Evolutionary conservation across 30 jellyfish, hydroid and myxozoan genomes (phyloP).

Genomic region (Cassiopea xamachana): DNA sequence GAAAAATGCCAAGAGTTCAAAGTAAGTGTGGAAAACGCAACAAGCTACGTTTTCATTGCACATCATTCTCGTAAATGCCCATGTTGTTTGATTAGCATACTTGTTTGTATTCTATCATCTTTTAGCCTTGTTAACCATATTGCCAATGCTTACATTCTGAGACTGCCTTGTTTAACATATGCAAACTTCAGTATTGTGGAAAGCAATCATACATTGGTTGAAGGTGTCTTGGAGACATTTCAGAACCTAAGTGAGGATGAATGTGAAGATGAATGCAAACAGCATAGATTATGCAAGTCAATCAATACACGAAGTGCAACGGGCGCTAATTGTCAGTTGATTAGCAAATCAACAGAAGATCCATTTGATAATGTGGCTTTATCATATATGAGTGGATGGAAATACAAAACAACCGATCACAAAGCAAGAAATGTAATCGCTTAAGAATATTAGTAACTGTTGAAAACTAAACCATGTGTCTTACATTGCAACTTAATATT

Average conservation of each 20-base stretch:
- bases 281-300: conserved; percentile 17
- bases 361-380: conserved; percentile 1
- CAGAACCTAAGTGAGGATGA: not conserved
- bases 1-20: too few relatives aligned
- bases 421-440: conserved; percentile 14
- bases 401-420: conserved; percentile 18
- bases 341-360: conserved; percentile 10
- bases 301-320: not conserved
- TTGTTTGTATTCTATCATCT: too few relatives aligned
- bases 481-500: not conserved
- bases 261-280: conserved; percentile 28
- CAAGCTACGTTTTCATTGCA: too few relatives aligned
- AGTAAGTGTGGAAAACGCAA: too few relatives aligned
- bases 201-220: not conserved
- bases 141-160: not conserved
- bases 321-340: conserved; percentile 16
- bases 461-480: not conserved
- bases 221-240: not conserved
- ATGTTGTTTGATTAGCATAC: too few relatives aligned
- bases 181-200: conserved; percentile 32
- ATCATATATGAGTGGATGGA: conserved; percentile 16
- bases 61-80: too few relatives aligned
- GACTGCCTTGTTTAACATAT: conserved; percentile 26
- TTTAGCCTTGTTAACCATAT: not conserved
- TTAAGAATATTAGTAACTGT: not conserved